A percentile compares a stretch with the other conserved stretches of the same genome.
Evolutionary conservation across 2,797 vertebrate genomes (phyloP).

Genomic region (Uromys caudimaculatus): DNA sequence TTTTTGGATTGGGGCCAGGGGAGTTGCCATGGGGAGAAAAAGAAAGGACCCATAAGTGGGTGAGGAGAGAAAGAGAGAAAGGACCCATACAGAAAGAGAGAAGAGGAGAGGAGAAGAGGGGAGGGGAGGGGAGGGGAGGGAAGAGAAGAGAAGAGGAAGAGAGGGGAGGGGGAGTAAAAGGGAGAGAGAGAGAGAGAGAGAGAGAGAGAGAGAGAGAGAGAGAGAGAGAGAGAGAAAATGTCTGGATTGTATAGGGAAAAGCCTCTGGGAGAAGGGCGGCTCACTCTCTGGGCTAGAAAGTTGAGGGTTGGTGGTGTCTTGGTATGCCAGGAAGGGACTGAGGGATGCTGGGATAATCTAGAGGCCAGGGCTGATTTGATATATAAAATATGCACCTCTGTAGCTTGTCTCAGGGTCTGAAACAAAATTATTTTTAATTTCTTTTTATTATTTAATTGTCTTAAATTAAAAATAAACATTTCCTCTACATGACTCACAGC

Average conservation of each 20-base stretch:
- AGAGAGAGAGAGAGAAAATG: no score
- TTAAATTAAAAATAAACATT: neutral
- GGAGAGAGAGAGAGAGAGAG: no score
- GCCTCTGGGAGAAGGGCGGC: neutral
- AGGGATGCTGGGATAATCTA: neutral
- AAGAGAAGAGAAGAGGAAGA: no score
- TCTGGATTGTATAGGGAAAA: no score
- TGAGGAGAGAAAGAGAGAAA: neutral
- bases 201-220: no score
- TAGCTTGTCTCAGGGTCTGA: neutral
- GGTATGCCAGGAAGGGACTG: neutral
- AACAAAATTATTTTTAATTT: neutral
- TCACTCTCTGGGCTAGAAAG: neutral
- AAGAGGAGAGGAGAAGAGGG: no score
- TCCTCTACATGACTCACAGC: neutral
- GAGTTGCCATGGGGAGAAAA: neutral
- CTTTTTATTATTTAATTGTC: conserved; percentile 36
- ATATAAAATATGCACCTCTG: neutral
- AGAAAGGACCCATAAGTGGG: neutral
- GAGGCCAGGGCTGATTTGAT: neutral
- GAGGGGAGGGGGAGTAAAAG: no score
- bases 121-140: no score
- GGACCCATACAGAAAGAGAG: neutral
- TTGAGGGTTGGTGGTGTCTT: neutral
- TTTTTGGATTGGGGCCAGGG: neutral